Conservation (phyloP, 2,113 vertebrate species). For the Pongo pygmaeus region DNA sequence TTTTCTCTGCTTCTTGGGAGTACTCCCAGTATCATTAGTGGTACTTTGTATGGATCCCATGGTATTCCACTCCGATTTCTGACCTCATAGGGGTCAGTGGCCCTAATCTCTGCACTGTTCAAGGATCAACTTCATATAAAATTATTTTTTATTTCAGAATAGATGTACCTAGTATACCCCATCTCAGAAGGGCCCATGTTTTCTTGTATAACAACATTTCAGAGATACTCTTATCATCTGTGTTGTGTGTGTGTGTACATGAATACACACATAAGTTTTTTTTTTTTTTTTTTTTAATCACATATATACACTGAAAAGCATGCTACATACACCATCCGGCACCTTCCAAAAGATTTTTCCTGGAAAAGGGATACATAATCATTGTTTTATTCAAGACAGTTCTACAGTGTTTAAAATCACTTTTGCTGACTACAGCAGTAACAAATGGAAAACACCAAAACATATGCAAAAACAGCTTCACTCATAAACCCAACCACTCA, state of each 20-base stretch:
- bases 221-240: background rate
- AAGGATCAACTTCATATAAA: background rate
- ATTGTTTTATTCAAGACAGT: background rate
- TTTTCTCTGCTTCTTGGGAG: background rate
- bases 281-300: background rate
- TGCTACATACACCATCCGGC: background rate
- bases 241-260: background rate
- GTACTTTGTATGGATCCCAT: background rate
- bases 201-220: slow-evolving; percentile 2
- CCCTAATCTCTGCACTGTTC: background rate
- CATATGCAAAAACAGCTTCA: background rate
- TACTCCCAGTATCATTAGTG: background rate
- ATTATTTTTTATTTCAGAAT: background rate
- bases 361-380: background rate
- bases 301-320: background rate
- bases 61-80: background rate
- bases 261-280: background rate
- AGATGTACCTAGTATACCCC: background rate
- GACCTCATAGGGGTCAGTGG: background rate
- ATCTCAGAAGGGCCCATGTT: background rate
- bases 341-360: background rate
- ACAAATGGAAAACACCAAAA: background rate
- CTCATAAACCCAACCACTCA: background rate
- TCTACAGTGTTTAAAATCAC: background rate
- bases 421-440: background rate